Percentiles rank a stretch among this genome's conserved stretches.
These are phyloP conservation scores for Sula dactylatra DNA, from an alignment of 2,113 vertebrate species.

Conservation along the genomic window DNA sequence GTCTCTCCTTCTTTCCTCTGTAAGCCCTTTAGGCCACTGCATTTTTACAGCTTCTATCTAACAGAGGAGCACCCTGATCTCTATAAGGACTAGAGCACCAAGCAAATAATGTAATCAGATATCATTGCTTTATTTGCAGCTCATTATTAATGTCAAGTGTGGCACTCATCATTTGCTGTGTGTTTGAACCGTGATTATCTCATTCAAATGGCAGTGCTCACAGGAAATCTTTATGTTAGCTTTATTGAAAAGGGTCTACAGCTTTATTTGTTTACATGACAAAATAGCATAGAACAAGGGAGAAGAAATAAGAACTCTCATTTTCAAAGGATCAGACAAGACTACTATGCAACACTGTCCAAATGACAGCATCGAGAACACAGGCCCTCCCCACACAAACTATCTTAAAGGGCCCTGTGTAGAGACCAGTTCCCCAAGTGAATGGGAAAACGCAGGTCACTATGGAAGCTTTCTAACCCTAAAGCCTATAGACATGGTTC, in stretches of 20 bases:
- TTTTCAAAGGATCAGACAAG: neutral
- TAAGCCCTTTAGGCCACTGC: neutral
- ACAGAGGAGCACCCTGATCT: neutral
- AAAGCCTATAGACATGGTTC: neutral
- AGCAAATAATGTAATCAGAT: neutral
- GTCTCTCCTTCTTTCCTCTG: neutral
- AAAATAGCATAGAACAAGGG: neutral
- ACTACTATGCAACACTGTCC: neutral
- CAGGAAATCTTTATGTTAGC: neutral
- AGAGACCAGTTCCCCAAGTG: neutral
- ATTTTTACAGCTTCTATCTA: neutral
- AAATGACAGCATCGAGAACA: neutral
- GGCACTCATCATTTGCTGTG: neutral
- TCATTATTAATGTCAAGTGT: neutral
- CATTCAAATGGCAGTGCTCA: neutral
- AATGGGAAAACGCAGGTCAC: neutral
- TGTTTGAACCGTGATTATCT: neutral
- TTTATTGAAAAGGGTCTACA: neutral
- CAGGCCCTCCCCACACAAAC: neutral
- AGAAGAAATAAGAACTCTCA: neutral
- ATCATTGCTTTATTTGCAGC: neutral
- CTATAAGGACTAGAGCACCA: neutral
- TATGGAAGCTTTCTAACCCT: neutral
- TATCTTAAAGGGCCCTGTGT: accelerated
- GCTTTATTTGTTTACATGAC: neutral